Percentiles rank a stretch among this genome's conserved stretches.
phyloP scores from a whole-genome alignment of 2,888 invertebrate genomes.

The Beris chalybata region DNA sequence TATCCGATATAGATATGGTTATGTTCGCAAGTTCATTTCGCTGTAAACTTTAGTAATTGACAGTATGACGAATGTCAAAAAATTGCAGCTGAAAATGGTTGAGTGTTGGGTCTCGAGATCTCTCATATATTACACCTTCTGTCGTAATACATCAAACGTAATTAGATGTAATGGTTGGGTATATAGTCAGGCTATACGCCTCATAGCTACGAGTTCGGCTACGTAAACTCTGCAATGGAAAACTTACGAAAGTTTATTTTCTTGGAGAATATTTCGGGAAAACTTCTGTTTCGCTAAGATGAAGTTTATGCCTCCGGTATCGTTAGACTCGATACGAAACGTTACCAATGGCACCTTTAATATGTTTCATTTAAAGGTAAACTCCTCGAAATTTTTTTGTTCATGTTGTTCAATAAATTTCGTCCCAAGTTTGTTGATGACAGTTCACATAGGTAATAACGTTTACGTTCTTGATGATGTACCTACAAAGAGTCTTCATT shows the following conservation, averaged over 20 bases:
- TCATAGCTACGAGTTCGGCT: too few relatives aligned
- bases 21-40: slow-evolving; percentile 1
- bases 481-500: too few relatives aligned
- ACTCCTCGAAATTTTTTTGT: slow-evolving; percentile 22
- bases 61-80: slow-evolving; percentile 33
- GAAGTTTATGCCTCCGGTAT: too few relatives aligned
- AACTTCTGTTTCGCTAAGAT: too few relatives aligned
- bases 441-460: slow-evolving; percentile 29
- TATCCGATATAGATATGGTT: slow-evolving; percentile 3
- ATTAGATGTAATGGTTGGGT: not conserved
- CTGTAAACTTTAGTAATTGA: slow-evolving; percentile 32
- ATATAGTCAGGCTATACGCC: too few relatives aligned
- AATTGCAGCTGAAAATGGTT: slow-evolving; percentile 16
- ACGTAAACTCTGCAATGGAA: too few relatives aligned
- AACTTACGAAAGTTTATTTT: too few relatives aligned
- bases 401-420: slow-evolving; percentile 30
- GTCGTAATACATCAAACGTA: slow-evolving; percentile 27
- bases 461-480: slow-evolving; percentile 30
- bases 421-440: slow-evolving; percentile 26
- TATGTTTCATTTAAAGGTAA: slow-evolving; percentile 13
- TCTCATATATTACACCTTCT: slow-evolving; percentile 9
- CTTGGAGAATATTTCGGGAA: too few relatives aligned
- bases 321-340: too few relatives aligned
- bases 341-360: too few relatives aligned
- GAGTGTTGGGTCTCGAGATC: not conserved